These are phyloP conservation scores for Listronotus oregonensis DNA, from an alignment of 1,140 invertebrate genomes.

Conservation along the genomic window DNA sequence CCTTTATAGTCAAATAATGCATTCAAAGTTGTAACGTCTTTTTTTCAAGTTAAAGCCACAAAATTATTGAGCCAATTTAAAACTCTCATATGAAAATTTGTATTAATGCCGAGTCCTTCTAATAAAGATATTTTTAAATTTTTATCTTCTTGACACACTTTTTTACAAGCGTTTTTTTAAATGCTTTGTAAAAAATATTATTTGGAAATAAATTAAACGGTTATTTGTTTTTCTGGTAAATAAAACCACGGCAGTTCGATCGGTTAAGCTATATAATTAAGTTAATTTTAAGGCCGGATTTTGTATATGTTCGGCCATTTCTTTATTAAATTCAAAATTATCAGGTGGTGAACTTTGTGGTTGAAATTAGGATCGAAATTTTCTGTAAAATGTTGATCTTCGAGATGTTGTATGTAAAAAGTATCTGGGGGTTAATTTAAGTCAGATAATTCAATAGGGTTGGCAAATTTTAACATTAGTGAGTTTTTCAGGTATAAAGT, in stretches of 20 bases:
- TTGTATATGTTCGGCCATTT: background rate
- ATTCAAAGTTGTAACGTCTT: background rate
- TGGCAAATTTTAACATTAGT: no score
- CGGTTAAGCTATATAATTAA: constrained; percentile 8
- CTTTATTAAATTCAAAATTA: background rate
- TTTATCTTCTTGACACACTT: constrained; percentile 3
- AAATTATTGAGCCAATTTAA: constrained; percentile 16
- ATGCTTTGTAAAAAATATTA: constrained; percentile 2
- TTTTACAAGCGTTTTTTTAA: no score
- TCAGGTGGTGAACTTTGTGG: no score
- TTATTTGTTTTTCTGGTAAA: constrained; percentile 6
- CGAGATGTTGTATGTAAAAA: no score
- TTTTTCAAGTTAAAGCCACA: background rate
- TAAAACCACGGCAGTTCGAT: constrained; percentile 14
- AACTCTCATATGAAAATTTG: background rate
- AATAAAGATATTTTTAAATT: background rate
- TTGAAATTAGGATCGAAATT: no score
- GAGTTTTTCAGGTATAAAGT: no score
- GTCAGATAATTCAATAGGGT: no score
- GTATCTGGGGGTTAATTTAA: no score
- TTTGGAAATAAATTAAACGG: constrained; percentile 4
- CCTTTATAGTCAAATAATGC: background rate
- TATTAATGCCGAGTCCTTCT: constrained; percentile 5
- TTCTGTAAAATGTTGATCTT: no score
- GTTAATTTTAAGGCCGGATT: background rate